Conservation (phyloP, 2,888 invertebrate species). For the Drosophila rellima region DNA sequence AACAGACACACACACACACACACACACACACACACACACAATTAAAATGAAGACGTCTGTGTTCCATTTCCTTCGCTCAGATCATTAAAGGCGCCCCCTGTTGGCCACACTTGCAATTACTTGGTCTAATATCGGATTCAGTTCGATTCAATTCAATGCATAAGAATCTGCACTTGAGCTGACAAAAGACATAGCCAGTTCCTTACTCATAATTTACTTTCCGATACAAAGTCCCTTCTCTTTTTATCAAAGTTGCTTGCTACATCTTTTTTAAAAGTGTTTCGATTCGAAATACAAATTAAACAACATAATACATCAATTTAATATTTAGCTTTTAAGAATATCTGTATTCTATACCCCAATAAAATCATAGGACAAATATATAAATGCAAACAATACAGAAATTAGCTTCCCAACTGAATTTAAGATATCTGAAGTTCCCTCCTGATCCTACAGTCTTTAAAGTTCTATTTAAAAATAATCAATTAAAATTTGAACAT, state of each 20-base stretch:
- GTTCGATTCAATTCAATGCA: conserved; percentile 2
- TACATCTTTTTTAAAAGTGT: no score
- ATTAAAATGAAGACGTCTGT: conserved; percentile 65
- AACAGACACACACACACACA: conserved; percentile 31
- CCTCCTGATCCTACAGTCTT: not conserved
- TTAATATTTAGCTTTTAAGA: no score
- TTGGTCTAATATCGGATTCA: not conserved
- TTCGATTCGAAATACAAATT: no score
- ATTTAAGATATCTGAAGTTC: not conserved
- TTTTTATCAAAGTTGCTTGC: no score
- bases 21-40: conserved; percentile 9
- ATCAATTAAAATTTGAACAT: no score
- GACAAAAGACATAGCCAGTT: not conserved
- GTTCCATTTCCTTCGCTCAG: not conserved
- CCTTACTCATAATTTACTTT: no score
- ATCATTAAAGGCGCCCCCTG: conserved; percentile 25
- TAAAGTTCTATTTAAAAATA: not conserved
- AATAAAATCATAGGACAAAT: not conserved
- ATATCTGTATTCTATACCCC: no score
- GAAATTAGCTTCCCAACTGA: not conserved
- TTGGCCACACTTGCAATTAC: conserved; percentile 2
- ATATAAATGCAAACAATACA: not conserved
- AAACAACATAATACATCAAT: no score
- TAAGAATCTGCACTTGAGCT: not conserved
- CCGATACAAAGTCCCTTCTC: no score